Conservation (phyloP, 1,140 invertebrate genomes). For the Heliconius himera region DNA sequence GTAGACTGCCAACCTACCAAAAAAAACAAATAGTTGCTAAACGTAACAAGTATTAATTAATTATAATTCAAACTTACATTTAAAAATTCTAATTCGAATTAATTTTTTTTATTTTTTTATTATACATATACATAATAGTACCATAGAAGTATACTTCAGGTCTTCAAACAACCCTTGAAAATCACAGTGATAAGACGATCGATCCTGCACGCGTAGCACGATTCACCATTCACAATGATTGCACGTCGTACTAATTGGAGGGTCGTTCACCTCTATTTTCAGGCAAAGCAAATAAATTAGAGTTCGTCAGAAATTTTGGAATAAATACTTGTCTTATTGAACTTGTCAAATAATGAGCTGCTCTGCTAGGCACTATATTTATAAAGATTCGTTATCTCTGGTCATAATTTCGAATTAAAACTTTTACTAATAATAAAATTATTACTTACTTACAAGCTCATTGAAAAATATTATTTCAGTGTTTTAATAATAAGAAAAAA, state of each 20-base stretch:
- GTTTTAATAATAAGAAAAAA: too few species aligned
- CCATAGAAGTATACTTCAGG: not conserved
- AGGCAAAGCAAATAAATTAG: constrained; percentile 18
- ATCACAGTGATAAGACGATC: constrained; percentile 5
- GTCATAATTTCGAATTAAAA: too few species aligned
- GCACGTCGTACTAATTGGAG: constrained; percentile 28
- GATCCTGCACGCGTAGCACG: constrained; percentile 1
- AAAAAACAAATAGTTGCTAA: too few species aligned
- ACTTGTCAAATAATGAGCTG: not conserved
- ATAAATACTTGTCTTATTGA: constrained; percentile 11
- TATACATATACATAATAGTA: not conserved
- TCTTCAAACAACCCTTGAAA: not conserved
- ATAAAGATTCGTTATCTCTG: too few species aligned
- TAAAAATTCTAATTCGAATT: not conserved
- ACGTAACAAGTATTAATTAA: not conserved
- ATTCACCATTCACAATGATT: constrained; percentile 24
- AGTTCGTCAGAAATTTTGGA: constrained; percentile 16
- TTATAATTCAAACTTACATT: not conserved
- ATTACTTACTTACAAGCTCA: too few species aligned
- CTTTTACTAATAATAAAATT: too few species aligned
- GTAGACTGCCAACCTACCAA: too few species aligned
- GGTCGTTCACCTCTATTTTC: constrained; percentile 34
- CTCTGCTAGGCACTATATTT: too few species aligned
- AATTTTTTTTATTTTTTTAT: too few species aligned
- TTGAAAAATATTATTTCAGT: too few species aligned